phyloP scores from a whole-genome alignment of 64 coral and sea anemone species.

The Dendrophyllia cribrosa region DNA sequence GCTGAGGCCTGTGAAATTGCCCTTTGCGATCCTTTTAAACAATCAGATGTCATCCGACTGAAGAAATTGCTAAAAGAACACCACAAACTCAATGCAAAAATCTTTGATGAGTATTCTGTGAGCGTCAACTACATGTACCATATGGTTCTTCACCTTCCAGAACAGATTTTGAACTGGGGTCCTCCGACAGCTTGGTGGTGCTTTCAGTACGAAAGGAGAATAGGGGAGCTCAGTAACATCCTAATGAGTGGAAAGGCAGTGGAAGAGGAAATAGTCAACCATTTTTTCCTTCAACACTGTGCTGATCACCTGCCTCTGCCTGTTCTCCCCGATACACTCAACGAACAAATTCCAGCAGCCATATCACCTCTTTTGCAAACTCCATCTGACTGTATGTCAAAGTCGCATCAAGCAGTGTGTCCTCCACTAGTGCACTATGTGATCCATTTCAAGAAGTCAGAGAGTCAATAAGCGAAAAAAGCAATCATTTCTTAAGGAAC shows the following conservation, averaged over 20 bases:
- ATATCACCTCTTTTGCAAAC: constrained; percentile 24
- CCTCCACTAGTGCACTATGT: background rate
- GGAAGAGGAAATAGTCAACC: constrained; percentile 38
- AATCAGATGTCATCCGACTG: background rate
- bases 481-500: background rate
- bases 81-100: constrained; percentile 7
- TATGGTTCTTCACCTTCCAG: constrained; percentile 38
- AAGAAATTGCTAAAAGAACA: background rate
- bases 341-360: background rate
- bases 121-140: constrained; percentile 44
- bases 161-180: constrained; percentile 34
- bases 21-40: background rate
- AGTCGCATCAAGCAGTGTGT: background rate
- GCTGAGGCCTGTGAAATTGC: constrained; percentile 28
- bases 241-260: constrained; percentile 30
- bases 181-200: constrained; percentile 35
- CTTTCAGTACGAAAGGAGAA: constrained; percentile 31
- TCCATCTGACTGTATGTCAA: background rate
- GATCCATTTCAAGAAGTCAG: background rate
- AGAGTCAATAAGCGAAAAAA: background rate
- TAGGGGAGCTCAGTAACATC: constrained; percentile 25
- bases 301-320: constrained; percentile 4
- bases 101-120: constrained; percentile 9
- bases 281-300: constrained; percentile 21
- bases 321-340: background rate